These are phyloP conservation scores for Hirtodrosophila histrioides DNA, from an alignment of 2,888 invertebrate genomes.

Conservation along the genomic window DNA sequence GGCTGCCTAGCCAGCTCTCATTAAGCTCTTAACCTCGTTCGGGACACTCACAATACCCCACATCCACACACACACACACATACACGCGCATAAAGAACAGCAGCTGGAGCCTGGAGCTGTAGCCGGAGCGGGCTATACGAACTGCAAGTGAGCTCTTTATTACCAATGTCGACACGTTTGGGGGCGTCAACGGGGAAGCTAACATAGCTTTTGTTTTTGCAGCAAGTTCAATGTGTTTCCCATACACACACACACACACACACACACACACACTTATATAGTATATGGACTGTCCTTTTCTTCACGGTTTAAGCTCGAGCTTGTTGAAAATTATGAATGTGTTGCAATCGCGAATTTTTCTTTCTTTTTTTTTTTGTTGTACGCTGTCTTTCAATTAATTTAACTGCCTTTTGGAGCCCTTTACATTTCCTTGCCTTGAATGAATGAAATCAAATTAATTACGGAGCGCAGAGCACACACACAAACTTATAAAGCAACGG, in stretches of 20 bases:
- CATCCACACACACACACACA: constrained; percentile 8
- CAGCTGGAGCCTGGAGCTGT: constrained; percentile 10
- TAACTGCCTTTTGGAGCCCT: constrained; percentile 44
- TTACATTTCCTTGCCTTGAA: constrained; percentile 65
- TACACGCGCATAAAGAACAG: constrained; percentile 12
- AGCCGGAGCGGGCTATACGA: constrained; percentile 26
- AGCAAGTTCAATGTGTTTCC: constrained; percentile 48
- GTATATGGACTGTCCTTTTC: constrained; percentile 3
- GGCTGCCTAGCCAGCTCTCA: constrained; percentile 55
- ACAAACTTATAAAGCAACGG: not conserved
- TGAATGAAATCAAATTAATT: constrained; percentile 77
- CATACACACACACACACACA: constrained; percentile 7
- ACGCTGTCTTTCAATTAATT: constrained; percentile 61
- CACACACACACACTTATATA: not conserved
- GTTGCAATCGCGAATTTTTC: constrained; percentile 39
- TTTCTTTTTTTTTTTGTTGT: constrained; percentile 5
- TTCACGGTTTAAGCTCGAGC: constrained; percentile 39
- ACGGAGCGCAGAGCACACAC: constrained; percentile 31
- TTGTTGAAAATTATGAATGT: constrained; percentile 56
- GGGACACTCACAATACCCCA: constrained; percentile 16
- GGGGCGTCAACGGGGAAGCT: constrained; percentile 24
- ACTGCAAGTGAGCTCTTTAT: constrained; percentile 74
- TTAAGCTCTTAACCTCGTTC: constrained; percentile 79
- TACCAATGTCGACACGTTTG: constrained; percentile 71
- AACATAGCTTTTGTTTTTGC: constrained; percentile 27